A percentile compares a stretch with the other conserved stretches of the same genome.
These are phyloP conservation scores for Caradrina clavipalpis DNA, from an alignment of 2,888 invertebrate genomes.

Conservation along the genomic window DNA sequence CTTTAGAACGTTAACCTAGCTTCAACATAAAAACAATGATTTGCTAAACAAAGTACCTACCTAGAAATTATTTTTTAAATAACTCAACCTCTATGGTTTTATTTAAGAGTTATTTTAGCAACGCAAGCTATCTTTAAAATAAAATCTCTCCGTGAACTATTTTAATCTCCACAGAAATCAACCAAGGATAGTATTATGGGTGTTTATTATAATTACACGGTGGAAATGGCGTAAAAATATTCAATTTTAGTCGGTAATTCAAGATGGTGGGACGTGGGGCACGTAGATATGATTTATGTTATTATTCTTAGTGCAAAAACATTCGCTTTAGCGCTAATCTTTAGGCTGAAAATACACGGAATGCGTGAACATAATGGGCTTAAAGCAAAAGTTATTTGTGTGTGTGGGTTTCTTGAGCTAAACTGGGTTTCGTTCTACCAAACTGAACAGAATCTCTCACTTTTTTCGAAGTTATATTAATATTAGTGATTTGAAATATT, in stretches of 20 bases:
- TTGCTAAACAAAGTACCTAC: too few relatives aligned
- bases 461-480: too few relatives aligned
- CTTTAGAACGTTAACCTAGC: too few relatives aligned
- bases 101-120: slow-evolving; percentile 46
- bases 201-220: slow-evolving; percentile 61
- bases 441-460: too few relatives aligned
- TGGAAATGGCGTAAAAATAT: slow-evolving; percentile 54
- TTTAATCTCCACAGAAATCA: slow-evolving; percentile 51
- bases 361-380: not conserved
- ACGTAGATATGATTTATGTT: slow-evolving; percentile 44
- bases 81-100: not conserved
- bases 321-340: slow-evolving; percentile 7
- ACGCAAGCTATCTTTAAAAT: slow-evolving; percentile 64
- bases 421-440: too few relatives aligned
- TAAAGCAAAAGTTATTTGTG: not conserved
- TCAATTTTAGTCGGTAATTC: slow-evolving; percentile 47
- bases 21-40: not conserved
- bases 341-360: slow-evolving; percentile 15
- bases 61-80: not conserved
- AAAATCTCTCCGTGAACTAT: slow-evolving; percentile 56
- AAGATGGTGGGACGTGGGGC: slow-evolving; percentile 29
- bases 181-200: slow-evolving; percentile 36
- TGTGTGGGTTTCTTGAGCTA: not conserved
- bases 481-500: too few relatives aligned
- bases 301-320: slow-evolving; percentile 42